Evolutionary conservation across 2,797 vertebrate species (phyloP).

Genomic region (Hafferia zeledoni): DNA sequence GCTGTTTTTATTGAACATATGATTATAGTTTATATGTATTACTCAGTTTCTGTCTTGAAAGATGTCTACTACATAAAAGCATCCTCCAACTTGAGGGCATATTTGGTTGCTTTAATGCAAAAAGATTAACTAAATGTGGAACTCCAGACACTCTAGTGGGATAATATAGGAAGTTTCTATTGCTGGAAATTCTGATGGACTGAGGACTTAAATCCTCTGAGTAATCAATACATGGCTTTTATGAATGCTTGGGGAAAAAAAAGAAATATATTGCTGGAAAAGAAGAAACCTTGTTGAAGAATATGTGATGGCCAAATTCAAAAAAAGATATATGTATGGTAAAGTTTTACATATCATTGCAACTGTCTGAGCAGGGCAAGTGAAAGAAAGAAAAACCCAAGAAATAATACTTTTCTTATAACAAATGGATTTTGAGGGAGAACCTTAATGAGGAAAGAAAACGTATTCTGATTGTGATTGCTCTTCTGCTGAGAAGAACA

Average conservation of each 20-base stretch:
- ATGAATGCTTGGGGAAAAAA: conserved; percentile 27
- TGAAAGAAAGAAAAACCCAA: neutral
- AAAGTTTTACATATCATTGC: neutral
- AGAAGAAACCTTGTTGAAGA: neutral
- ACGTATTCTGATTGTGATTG: neutral
- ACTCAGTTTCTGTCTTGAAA: neutral
- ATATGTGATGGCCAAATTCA: neutral
- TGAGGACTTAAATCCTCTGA: conserved; percentile 25
- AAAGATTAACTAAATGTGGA: neutral
- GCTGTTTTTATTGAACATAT: neutral
- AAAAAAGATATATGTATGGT: neutral
- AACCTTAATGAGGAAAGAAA: neutral
- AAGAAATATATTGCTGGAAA: conserved; percentile 5
- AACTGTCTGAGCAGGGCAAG: neutral
- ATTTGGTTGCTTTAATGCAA: neutral
- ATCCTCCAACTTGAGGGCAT: neutral
- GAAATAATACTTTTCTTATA: conserved; percentile 1
- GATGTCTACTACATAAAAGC: neutral
- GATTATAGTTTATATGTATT: neutral
- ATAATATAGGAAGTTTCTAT: conserved; percentile 32
- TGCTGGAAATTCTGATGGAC: neutral
- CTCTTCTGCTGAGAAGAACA: neutral
- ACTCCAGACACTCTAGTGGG: neutral
- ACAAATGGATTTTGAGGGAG: neutral
- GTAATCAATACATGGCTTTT: conserved; percentile 27